phyloP scores from a whole-genome alignment of 1,140 invertebrate species.

The Ceratina calcarata region DNA sequence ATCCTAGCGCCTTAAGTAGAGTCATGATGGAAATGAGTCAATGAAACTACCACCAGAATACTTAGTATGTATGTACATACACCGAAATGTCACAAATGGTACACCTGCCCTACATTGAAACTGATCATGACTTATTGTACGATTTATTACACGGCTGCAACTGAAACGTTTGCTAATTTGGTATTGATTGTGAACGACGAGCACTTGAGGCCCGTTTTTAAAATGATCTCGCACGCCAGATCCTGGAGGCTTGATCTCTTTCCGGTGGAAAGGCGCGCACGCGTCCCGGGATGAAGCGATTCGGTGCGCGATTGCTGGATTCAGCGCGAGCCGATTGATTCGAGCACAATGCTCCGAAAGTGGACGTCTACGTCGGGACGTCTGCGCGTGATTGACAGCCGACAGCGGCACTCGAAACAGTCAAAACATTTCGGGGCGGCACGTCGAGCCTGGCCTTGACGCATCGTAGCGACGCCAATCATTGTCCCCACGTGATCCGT shows the following conservation, averaged over 20 bases:
- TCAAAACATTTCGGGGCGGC: slow-evolving; percentile 68
- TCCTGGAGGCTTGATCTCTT: slow-evolving; percentile 9
- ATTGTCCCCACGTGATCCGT: slow-evolving; percentile 54
- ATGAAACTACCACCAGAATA: no score
- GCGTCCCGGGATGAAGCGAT: slow-evolving; percentile 31
- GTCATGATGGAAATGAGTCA: no score
- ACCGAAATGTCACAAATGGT: no score
- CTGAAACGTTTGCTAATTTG: no score
- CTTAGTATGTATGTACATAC: no score
- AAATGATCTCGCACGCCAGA: no score
- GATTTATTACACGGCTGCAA: no score
- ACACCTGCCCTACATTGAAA: no score
- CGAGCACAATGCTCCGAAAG: slow-evolving; percentile 63
- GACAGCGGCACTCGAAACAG: slow-evolving; percentile 70
- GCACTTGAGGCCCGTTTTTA: no score
- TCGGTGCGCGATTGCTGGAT: slow-evolving; percentile 45
- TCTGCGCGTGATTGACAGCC: slow-evolving; percentile 68
- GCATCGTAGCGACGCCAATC: slow-evolving; percentile 65
- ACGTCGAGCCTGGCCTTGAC: slow-evolving; percentile 66
- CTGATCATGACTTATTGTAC: no score
- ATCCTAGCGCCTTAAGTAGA: no score
- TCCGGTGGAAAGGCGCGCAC: slow-evolving; percentile 40
- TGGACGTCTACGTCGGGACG: slow-evolving; percentile 67
- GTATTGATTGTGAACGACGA: no score
- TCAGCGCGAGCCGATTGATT: slow-evolving; percentile 56